Percentiles rank a stretch among this genome's conserved stretches.
Evolutionary conservation across 2,888 invertebrate species (phyloP).

Genomic region (Dascillus cervinus): DNA sequence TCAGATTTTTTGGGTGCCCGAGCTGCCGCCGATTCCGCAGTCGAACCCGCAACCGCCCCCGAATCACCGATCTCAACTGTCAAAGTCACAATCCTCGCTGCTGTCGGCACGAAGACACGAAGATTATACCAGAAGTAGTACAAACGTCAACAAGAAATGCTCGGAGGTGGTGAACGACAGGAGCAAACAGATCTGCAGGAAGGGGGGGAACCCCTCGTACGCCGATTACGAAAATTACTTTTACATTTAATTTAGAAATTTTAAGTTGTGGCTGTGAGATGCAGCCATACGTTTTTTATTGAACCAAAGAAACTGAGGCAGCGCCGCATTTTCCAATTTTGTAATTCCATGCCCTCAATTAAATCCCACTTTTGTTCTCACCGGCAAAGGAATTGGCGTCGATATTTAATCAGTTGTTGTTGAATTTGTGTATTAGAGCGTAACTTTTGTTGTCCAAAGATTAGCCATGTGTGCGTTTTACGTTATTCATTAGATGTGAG

Average conservation of each 20-base stretch:
- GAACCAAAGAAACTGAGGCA: too few relatives aligned
- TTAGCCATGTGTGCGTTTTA: too few relatives aligned
- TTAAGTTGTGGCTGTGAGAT: too few relatives aligned
- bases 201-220: slow-evolving; percentile 41
- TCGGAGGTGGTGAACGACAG: slow-evolving; percentile 21
- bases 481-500: too few relatives aligned
- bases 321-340: too few relatives aligned
- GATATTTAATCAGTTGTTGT: too few relatives aligned
- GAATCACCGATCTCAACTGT: slow-evolving; percentile 30
- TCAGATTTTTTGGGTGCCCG: slow-evolving; percentile 53
- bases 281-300: too few relatives aligned
- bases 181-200: slow-evolving; percentile 8
- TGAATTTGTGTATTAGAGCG: too few relatives aligned
- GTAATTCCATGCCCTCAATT: too few relatives aligned
- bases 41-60: slow-evolving; percentile 39
- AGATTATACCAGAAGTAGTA: slow-evolving; percentile 27
- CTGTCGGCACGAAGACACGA: slow-evolving; percentile 31
- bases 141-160: slow-evolving; percentile 28
- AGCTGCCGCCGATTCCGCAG: slow-evolving; percentile 42
- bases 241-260: slow-evolving; percentile 58
- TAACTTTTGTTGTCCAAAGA: too few relatives aligned
- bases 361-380: too few relatives aligned
- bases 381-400: too few relatives aligned
- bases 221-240: slow-evolving; percentile 61
- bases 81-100: slow-evolving; percentile 37